These are phyloP conservation scores for Agraylea sexmaculata DNA, from an alignment of 1,140 invertebrate species.

Conservation along the genomic window DNA sequence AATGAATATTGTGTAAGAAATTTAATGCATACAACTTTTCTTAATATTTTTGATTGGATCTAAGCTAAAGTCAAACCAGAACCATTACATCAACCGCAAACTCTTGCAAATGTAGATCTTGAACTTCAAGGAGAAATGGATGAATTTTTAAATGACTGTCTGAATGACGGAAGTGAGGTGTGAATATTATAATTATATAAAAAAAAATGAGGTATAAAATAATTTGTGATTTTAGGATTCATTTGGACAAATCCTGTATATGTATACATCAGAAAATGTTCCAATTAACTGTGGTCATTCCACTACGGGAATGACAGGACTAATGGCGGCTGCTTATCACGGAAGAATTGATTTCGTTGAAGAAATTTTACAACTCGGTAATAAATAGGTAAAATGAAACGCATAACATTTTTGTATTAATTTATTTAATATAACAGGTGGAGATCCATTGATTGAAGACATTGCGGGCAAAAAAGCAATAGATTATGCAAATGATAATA, in stretches of 20 bases:
- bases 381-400: slow-evolving; percentile 39
- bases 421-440: slow-evolving; percentile 48
- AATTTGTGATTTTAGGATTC: slow-evolving; percentile 28
- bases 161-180: slow-evolving; percentile 32
- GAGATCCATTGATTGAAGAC: slow-evolving; percentile 52
- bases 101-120: slow-evolving; percentile 23
- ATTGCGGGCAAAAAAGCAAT: slow-evolving; percentile 59
- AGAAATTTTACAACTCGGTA: slow-evolving; percentile 49
- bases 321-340: slow-evolving; percentile 65
- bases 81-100: too few relatives aligned
- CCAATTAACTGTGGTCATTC: slow-evolving; percentile 54
- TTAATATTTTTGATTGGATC: neutral
- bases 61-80: neutral
- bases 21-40: neutral
- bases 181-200: neutral
- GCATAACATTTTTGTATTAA: slow-evolving; percentile 29
- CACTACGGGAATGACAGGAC: slow-evolving; percentile 52
- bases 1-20: too few relatives aligned
- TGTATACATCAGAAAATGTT: slow-evolving; percentile 62
- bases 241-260: slow-evolving; percentile 60
- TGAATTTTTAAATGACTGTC: slow-evolving; percentile 36
- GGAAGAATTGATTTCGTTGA: slow-evolving; percentile 53
- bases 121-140: slow-evolving; percentile 35
- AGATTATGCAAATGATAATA: slow-evolving; percentile 56
- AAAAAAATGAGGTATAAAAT: neutral